Conservation (phyloP, 2,888 invertebrate genomes). For the Steinernema carpocapsae region DNA sequence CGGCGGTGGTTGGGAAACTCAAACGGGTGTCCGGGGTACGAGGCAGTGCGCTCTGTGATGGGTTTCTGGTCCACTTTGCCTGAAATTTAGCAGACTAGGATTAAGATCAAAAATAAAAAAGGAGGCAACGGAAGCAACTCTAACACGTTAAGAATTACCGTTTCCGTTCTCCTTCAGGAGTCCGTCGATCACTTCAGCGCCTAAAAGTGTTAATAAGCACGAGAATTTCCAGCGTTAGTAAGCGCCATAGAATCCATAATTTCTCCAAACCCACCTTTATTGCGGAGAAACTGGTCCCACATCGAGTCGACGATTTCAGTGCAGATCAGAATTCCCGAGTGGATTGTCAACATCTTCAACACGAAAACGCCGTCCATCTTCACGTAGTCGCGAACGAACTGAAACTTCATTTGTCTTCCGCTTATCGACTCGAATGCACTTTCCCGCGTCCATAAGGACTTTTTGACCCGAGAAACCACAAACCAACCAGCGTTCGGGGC, state of each 20-base stretch:
- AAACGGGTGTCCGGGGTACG: not conserved
- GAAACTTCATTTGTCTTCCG: conserved; percentile 8
- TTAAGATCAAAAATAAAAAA: conserved; percentile 12
- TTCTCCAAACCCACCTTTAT: conserved; percentile 43
- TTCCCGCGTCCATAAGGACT: not conserved
- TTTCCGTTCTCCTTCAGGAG: conserved; percentile 22
- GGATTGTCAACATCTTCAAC: conserved; percentile 66
- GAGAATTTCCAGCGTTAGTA: not conserved
- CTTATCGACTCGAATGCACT: not conserved
- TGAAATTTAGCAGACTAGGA: not conserved
- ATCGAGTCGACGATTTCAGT: conserved; percentile 62
- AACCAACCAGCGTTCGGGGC: too few relatives aligned
- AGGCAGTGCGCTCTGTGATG: not conserved
- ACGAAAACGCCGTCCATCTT: conserved; percentile 69
- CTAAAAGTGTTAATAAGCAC: not conserved
- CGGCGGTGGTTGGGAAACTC: conserved; percentile 40
- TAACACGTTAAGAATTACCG: conserved; percentile 9
- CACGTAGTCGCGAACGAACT: conserved; percentile 64
- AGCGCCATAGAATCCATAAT: not conserved
- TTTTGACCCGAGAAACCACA: not conserved
- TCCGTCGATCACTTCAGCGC: conserved; percentile 5
- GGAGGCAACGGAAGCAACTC: not conserved
- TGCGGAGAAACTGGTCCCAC: conserved; percentile 64
- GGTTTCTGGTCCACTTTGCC: conserved; percentile 19
- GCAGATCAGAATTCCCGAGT: conserved; percentile 52